Conservation (phyloP, 1,140 invertebrate species). For the Anastrepha ludens region DNA sequence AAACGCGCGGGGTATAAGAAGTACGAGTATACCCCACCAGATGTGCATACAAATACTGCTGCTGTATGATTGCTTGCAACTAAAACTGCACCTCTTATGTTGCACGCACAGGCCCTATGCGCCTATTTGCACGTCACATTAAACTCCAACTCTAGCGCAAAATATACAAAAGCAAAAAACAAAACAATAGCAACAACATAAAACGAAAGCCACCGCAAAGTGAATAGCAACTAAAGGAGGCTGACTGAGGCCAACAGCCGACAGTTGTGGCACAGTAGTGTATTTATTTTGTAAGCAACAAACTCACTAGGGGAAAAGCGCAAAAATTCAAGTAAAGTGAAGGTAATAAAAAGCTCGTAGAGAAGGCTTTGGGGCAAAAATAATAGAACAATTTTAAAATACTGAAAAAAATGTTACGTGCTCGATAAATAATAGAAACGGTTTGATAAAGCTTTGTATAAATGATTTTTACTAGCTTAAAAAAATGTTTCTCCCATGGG, state of each 20-base stretch:
- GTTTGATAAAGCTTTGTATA: too few relatives aligned
- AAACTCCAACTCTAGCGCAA: slow-evolving; percentile 48
- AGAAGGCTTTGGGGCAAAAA: background rate
- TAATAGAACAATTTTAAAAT: slow-evolving; percentile 6
- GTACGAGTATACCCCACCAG: background rate
- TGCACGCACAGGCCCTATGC: background rate
- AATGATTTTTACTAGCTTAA: too few relatives aligned
- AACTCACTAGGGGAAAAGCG: background rate
- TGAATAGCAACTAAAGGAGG: background rate
- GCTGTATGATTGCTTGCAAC: slow-evolving; percentile 4
- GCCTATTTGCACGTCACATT: slow-evolving; percentile 44
- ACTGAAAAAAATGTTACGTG: background rate
- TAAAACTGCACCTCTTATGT: background rate
- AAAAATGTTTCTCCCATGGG: too few relatives aligned
- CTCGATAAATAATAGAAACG: too few relatives aligned
- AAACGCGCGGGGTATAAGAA: background rate
- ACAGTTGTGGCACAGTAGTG: background rate
- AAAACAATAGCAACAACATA: background rate
- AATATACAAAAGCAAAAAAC: background rate
- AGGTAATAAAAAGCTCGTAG: background rate
- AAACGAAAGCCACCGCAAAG: slow-evolving; percentile 9
- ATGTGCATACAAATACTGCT: slow-evolving; percentile 21
- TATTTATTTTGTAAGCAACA: slow-evolving; percentile 13
- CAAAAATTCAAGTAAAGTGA: slow-evolving; percentile 6
- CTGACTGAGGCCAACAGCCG: slow-evolving; percentile 3